These are phyloP conservation scores for Rhogogaster chlorosoma DNA, from an alignment of 2,888 invertebrate species.

Conservation along the genomic window DNA sequence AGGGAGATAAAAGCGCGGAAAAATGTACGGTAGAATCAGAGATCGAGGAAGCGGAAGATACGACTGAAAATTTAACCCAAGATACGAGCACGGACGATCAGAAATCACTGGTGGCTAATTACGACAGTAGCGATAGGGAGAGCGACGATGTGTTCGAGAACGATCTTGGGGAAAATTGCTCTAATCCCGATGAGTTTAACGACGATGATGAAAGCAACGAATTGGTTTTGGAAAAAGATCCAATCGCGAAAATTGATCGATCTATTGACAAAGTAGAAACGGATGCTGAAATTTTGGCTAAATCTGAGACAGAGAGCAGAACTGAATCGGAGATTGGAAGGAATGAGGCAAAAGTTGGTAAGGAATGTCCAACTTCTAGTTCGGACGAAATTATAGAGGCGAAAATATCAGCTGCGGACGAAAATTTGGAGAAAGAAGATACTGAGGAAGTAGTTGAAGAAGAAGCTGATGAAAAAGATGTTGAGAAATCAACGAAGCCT, in stretches of 20 bases:
- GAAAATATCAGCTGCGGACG: background rate
- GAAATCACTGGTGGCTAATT: conserved; percentile 66
- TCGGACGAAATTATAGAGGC: background rate
- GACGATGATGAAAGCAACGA: conserved; percentile 29
- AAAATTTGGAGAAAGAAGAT: conserved; percentile 76
- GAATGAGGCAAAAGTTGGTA: conserved; percentile 51
- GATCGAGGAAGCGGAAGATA: conserved; percentile 53
- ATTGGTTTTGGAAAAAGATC: conserved; percentile 3
- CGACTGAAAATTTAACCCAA: conserved; percentile 13
- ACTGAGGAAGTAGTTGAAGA: conserved; percentile 76
- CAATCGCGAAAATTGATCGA: background rate
- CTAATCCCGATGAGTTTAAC: conserved; percentile 41
- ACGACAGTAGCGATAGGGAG: conserved; percentile 63
- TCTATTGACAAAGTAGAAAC: conserved; percentile 28
- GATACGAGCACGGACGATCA: conserved; percentile 49
- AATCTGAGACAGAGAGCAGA: background rate
- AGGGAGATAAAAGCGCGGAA: conserved; percentile 25
- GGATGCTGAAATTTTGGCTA: background rate
- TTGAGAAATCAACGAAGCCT: conserved; percentile 28
- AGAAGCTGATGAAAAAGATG: conserved; percentile 69
- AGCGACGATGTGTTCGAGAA: conserved; percentile 64
- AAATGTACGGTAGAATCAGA: conserved; percentile 50
- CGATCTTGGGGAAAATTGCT: background rate
- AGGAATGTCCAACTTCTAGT: background rate
- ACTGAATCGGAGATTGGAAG: conserved; percentile 35